Evolutionary conservation across 2,888 invertebrate species (phyloP).

Genomic region (Axea sp.): DNA sequence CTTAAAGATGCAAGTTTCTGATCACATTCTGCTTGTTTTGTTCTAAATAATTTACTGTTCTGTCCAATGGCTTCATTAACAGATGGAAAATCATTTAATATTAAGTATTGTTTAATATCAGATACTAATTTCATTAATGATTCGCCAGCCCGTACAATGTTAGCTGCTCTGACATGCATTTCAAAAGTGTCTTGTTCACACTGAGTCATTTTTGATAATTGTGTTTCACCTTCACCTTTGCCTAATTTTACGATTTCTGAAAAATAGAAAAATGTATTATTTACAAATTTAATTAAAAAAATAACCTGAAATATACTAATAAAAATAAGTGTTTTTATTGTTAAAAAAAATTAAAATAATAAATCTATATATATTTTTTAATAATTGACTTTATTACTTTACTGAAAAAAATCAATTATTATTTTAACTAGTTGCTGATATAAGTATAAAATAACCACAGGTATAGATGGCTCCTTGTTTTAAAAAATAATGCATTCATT

Average conservation of each 20-base stretch:
- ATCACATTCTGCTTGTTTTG: conserved; percentile 95
- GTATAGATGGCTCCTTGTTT: too few relatives aligned
- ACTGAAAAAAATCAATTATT: too few relatives aligned
- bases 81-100: conserved; percentile 98
- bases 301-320: too few relatives aligned
- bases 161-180: conserved; percentile 97
- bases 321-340: too few relatives aligned
- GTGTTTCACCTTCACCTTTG: conserved; percentile 94
- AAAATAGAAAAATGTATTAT: conserved; percentile 69
- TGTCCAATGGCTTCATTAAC: conserved; percentile 98
- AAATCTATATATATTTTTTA: too few relatives aligned
- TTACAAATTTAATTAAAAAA: too few relatives aligned
- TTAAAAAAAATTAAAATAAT: too few relatives aligned
- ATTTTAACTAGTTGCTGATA: too few relatives aligned
- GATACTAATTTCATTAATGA: conserved; percentile 98
- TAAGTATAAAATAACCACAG: too few relatives aligned
- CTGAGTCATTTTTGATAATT: conserved; percentile 93
- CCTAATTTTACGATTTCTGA: conserved; percentile 93
- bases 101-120: conserved; percentile 98
- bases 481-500: too few relatives aligned
- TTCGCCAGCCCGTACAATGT: conserved; percentile 97
- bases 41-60: conserved; percentile 92
- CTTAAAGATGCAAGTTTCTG: conserved; percentile 93
- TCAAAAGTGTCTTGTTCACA: conserved; percentile 97
- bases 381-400: too few relatives aligned